Evolutionary conservation across 2,888 invertebrate species (phyloP).

Genomic region (Drosophila mimetica): DNA sequence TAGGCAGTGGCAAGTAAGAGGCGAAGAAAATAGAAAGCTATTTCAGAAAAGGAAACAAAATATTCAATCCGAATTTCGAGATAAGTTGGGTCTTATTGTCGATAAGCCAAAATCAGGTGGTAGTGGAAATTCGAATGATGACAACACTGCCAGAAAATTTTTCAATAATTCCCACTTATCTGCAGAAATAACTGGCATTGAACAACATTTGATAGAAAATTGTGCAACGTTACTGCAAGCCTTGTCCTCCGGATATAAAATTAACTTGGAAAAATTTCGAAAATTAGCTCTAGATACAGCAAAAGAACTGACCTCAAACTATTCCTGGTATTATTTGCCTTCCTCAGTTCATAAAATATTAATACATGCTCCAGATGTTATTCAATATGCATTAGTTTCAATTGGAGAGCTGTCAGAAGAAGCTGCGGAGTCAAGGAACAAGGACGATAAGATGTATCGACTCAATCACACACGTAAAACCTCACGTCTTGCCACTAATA

Average conservation of each 20-base stretch:
- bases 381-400: too few species aligned
- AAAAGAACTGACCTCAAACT: too few species aligned
- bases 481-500: too few species aligned
- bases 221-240: slow-evolving; percentile 42
- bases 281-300: too few species aligned
- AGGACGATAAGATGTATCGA: too few species aligned
- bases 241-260: slow-evolving; percentile 45
- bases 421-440: too few species aligned
- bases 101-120: slow-evolving; percentile 8
- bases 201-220: slow-evolving; percentile 33
- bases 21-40: slow-evolving; percentile 16
- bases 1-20: slow-evolving; percentile 34
- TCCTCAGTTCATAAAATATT: too few species aligned
- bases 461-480: too few species aligned
- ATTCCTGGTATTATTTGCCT: too few species aligned
- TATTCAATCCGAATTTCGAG: slow-evolving; percentile 3
- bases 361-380: too few species aligned
- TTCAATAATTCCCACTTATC: neutral
- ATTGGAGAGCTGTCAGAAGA: too few species aligned
- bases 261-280: slow-evolving; percentile 28
- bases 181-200: slow-evolving; percentile 43
- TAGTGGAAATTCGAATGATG: slow-evolving; percentile 1
- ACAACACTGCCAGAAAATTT: neutral
- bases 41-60: slow-evolving; percentile 18
- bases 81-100: slow-evolving; percentile 8